Base-by-base conservation (phyloP, 1,140 invertebrate genomes). In the Mercenaria mercenaria region DNA sequence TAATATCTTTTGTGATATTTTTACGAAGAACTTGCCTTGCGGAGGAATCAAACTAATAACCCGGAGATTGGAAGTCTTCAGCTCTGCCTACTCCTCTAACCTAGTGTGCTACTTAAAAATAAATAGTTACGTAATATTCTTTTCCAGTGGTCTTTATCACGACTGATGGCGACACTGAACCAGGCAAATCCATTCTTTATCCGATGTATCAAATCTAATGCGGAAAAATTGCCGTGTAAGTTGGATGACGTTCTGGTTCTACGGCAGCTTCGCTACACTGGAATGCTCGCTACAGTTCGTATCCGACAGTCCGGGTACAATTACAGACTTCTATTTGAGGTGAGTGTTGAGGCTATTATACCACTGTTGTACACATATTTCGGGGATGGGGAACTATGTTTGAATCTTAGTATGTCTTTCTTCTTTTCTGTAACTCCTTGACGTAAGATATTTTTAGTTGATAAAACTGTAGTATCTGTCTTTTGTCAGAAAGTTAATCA, bases 161-260 rank as follows among this genome's bases (percentile, higher is more conserved):
- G 98, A 50, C 96, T 99, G 20, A 99, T 99, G 98, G 98, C 98
- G 92, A 99, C 98, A 0, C 95, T 99, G 15, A 99, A 99, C 95
- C 98, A 99, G 95, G 98, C 99, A 0, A 99, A 99, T 96, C 99
- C 99, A 1, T 99, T 99, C 96, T 99, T 99, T 95, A 99, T 99
- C 90, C 97, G 99, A 69, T 99, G 99, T 96, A 99, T 99, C 93
- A 99, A 99, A 95, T 99, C 98, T 41, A 99, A 99, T 95, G 97
- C 97, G 77, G 97, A 98, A 74, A 99, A 89, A 77, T 3, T 98
- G 90, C 97, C 99, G 0, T 99, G 99, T 95, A 97, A 97, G 89
- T 99, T 99, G 96, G 98, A 99, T 95, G 98, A 99, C 92, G 98
- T 98, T 86, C 98, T 99, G 0, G 98, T 99, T n/a, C 97, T 99